phyloP scores from a whole-genome alignment of 2,113 vertebrate species.

The Zosterops borbonicus region DNA sequence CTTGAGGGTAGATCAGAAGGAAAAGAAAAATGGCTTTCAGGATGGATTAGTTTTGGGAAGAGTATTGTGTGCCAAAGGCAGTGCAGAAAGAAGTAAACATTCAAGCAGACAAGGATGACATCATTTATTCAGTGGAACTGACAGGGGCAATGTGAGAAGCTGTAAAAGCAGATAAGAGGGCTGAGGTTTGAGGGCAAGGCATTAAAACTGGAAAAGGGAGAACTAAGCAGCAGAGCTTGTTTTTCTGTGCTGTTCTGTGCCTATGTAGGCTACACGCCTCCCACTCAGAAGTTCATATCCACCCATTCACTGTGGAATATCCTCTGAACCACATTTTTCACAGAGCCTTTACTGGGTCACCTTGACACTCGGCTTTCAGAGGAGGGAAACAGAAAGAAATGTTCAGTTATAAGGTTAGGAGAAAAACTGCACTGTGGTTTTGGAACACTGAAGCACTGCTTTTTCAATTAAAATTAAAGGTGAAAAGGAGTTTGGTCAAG shows the following conservation, averaged over 20 bases:
- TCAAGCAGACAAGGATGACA: constrained; percentile 46
- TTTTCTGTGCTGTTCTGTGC: neutral
- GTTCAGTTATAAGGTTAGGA: neutral
- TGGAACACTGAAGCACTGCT: neutral
- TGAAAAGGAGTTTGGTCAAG: neutral
- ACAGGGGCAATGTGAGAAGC: constrained; percentile 53
- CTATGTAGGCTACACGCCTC: fast-evolving
- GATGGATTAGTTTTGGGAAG: constrained; percentile 58
- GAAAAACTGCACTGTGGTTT: neutral
- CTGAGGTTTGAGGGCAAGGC: constrained; percentile 24
- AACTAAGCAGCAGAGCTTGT: neutral
- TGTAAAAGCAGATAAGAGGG: constrained; percentile 59
- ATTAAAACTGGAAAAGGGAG: constrained; percentile 10
- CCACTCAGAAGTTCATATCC: neutral
- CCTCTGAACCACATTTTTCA: neutral
- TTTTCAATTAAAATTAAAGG: neutral
- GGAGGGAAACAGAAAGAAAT: neutral
- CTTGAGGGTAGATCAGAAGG: neutral
- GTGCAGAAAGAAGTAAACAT: constrained; percentile 47
- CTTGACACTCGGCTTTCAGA: neutral
- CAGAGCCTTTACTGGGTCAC: neutral
- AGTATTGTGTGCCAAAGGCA: constrained; percentile 39
- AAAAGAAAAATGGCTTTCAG: constrained; percentile 55
- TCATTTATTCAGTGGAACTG: constrained; percentile 56
- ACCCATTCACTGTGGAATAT: neutral